A percentile compares a stretch with the other conserved stretches of the same genome.
These are phyloP conservation scores for Zelostemma sp. DNA, from an alignment of 1,140 invertebrate species.

Conservation along the genomic window DNA sequence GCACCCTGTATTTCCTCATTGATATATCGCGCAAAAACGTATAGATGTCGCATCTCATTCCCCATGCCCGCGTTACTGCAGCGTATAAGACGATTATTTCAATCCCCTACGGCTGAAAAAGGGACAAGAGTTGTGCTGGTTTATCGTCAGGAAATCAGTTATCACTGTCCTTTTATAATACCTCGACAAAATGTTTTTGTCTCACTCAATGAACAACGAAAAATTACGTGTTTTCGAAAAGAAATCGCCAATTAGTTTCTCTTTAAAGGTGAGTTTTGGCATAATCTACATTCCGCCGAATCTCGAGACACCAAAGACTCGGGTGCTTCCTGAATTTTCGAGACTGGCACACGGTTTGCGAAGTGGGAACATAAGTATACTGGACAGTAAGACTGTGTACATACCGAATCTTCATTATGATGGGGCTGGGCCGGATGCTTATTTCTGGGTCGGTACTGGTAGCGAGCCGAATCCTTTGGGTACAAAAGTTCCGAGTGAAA, in stretches of 20 bases:
- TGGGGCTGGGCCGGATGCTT: conserved; percentile 89
- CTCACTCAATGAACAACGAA: too few species aligned
- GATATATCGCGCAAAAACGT: conserved; percentile 34
- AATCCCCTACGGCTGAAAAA: neutral
- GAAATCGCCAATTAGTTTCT: conserved; percentile 12
- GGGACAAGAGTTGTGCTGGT: neutral
- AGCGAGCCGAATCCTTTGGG: conserved; percentile 84
- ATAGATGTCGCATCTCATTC: conserved; percentile 18
- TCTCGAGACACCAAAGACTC: conserved; percentile 80
- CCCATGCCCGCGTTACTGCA: conserved; percentile 14
- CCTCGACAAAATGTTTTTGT: too few species aligned
- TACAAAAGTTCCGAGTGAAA: conserved; percentile 90
- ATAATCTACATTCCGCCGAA: conserved; percentile 82
- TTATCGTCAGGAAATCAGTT: neutral
- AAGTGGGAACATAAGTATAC: conserved; percentile 90
- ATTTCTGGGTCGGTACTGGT: conserved; percentile 94
- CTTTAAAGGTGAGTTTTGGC: conserved; percentile 85
- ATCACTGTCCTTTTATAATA: conserved; percentile 7
- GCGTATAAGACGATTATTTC: conserved; percentile 49
- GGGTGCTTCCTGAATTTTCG: conserved; percentile 86
- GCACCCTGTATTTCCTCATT: conserved; percentile 27
- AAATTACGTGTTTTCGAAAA: conserved; percentile 1
- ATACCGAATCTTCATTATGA: conserved; percentile 95
- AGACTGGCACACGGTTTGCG: conserved; percentile 87
- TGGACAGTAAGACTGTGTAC: conserved; percentile 93